These are phyloP conservation scores for Calliphora vomitoria DNA, from an alignment of 2,888 invertebrate genomes.

Conservation along the genomic window DNA sequence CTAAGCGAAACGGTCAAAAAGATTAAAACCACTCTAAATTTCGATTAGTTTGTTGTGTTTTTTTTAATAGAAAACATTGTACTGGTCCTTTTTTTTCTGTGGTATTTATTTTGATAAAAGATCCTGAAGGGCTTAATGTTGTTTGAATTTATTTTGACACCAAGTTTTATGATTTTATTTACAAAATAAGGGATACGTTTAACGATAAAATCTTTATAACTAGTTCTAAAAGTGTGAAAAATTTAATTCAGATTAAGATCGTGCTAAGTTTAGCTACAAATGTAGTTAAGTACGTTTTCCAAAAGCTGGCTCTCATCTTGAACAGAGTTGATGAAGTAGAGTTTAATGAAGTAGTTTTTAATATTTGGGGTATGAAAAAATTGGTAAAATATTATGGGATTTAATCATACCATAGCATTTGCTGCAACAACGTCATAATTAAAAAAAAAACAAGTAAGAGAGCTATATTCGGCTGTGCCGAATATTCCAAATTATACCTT, in stretches of 20 bases:
- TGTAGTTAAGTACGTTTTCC: too few relatives aligned
- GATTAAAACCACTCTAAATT: conserved; percentile 49
- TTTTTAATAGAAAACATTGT: conserved; percentile 12
- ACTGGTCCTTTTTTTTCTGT: neutral
- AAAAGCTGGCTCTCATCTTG: too few relatives aligned
- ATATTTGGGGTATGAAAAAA: too few relatives aligned
- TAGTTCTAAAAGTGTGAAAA: neutral
- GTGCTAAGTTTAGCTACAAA: neutral
- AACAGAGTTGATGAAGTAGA: too few relatives aligned
- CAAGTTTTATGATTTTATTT: neutral
- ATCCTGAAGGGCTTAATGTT: neutral
- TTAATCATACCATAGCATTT: too few relatives aligned
- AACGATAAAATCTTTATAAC: conserved; percentile 12
- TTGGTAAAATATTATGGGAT: too few relatives aligned
- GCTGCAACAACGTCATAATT: too few relatives aligned
- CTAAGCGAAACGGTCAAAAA: conserved; percentile 45
- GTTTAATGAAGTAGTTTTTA: too few relatives aligned
- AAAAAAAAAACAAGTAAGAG: too few relatives aligned
- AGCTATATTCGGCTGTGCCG: too few relatives aligned
- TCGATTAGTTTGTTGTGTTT: conserved; percentile 37
- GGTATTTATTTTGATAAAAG: neutral
- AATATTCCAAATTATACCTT: too few relatives aligned
- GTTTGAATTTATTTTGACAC: conserved; percentile 20
- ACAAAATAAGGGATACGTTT: neutral
- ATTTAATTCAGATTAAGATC: neutral